Base-by-base conservation (phyloP, 2,797 vertebrate species). In the Acanthurus tractus region DNA sequence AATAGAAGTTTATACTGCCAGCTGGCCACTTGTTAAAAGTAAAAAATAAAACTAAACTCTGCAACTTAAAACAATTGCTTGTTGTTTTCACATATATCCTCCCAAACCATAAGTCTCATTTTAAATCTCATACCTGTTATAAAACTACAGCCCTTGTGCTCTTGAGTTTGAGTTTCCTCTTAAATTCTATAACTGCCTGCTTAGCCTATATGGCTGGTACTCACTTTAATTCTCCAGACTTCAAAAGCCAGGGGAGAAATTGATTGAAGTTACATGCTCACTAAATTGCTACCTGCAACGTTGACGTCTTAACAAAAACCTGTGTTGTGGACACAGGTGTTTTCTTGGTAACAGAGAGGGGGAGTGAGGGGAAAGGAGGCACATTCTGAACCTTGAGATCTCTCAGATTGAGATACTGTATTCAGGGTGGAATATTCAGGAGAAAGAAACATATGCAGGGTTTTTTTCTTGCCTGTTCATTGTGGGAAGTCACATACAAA, bases 271-370 rank as follows among this genome's bases (percentile, higher is more conserved):
- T 63, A 25, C 50, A 46, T 50, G 57, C 75, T 71, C 46, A 63
- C 75, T 84, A 86, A 88, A 91, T 92, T 92, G 85, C 76, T 90
- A 88, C 85, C 85, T 90, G 79, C 46, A 79, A 84, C 68, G 78
- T 59, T 70, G 79, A 83, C 77, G 84, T 75, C 84, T 89, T 92
- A 58, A 74, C 53, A 71, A 77, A 86, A 84, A 44, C 63, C 67
- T 76, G 44, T 88, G 69, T 83, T 92, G 81, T 88, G 80, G 92
- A 92, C 76, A 83, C 88, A 92, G 88, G 88, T 93, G 92, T 88
- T 86, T 90, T 81, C 70, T 50, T 50, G 29, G 50, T 54, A 76
- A 53, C 57, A 77, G 55, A 53, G 55, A 76, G 54, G 38, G 54
- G 72, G 54, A 25, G 55, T 70, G 77, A 88, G 70, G 63, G 61